Conservation (phyloP, 2,113 vertebrate species). For the Potamarius usumacintae region DNA sequence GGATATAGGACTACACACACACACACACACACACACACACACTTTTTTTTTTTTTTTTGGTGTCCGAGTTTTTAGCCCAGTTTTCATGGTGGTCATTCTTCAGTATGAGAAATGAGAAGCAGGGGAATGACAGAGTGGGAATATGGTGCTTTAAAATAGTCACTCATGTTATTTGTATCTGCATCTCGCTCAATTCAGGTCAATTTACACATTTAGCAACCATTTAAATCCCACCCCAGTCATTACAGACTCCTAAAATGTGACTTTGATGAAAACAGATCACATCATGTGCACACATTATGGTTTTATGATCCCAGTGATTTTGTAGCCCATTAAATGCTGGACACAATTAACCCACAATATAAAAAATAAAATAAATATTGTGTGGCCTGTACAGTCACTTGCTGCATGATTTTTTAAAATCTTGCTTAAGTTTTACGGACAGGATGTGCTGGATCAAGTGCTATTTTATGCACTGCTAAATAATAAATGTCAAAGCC, state of each 20-base stretch:
- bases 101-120: constrained; percentile 37
- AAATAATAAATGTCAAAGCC: too few species aligned
- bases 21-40: constrained; percentile 5
- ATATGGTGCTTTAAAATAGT: constrained; percentile 15
- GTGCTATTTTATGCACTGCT: too few species aligned
- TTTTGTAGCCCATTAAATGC: neutral
- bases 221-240: neutral
- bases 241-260: neutral
- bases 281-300: neutral
- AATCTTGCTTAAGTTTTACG: too few species aligned
- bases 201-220: neutral
- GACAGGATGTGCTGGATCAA: too few species aligned
- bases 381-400: neutral
- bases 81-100: constrained; percentile 41
- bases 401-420: too few species aligned
- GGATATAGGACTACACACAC: neutral
- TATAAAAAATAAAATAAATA: neutral
- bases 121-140: neutral
- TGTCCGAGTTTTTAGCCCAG: constrained; percentile 37
- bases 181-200: neutral
- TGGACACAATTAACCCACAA: neutral
- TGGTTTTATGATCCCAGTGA: neutral
- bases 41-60: neutral
- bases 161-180: neutral
- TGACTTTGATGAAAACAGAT: neutral